A percentile compares a stretch with the other conserved stretches of the same genome.
These are phyloP conservation scores for Bovichtus variegatus DNA, from an alignment of 2,797 vertebrate species.

Conservation along the genomic window DNA sequence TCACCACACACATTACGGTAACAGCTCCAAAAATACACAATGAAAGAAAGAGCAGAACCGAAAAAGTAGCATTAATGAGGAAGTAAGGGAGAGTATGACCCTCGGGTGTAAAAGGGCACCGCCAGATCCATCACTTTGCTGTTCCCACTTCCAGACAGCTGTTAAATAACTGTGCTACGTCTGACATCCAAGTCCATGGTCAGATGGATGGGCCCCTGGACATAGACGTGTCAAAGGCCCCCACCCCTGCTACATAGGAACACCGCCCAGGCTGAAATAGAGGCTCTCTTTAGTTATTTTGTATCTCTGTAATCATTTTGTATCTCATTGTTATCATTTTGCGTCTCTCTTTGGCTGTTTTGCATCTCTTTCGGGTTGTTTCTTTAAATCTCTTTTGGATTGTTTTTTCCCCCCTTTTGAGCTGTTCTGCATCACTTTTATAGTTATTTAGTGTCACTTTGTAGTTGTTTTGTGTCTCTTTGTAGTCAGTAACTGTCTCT, in stretches of 20 bases:
- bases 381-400: neutral
- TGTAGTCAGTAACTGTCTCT: neutral
- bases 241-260: neutral
- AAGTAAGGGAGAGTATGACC: conserved; percentile 50
- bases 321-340: neutral
- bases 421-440: neutral
- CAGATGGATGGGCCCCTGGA: neutral
- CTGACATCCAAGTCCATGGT: conserved; percentile 29
- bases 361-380: neutral
- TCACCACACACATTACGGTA: conserved; percentile 45
- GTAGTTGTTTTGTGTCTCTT: neutral
- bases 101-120: conserved; percentile 29
- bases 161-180: conserved; percentile 43
- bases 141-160: conserved; percentile 28
- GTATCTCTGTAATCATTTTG: neutral
- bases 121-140: conserved; percentile 22
- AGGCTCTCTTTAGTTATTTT: neutral
- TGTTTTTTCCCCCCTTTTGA: neutral
- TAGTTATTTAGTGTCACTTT: neutral
- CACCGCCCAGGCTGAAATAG: neutral
- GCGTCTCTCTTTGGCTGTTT: neutral
- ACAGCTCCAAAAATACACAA: conserved; percentile 62
- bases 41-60: conserved; percentile 26
- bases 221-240: neutral
- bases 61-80: conserved; percentile 46